A percentile compares a stretch with the other conserved stretches of the same genome.
Conservation (phyloP, 2,888 invertebrate genomes). For the Catonia carolina region DNA sequence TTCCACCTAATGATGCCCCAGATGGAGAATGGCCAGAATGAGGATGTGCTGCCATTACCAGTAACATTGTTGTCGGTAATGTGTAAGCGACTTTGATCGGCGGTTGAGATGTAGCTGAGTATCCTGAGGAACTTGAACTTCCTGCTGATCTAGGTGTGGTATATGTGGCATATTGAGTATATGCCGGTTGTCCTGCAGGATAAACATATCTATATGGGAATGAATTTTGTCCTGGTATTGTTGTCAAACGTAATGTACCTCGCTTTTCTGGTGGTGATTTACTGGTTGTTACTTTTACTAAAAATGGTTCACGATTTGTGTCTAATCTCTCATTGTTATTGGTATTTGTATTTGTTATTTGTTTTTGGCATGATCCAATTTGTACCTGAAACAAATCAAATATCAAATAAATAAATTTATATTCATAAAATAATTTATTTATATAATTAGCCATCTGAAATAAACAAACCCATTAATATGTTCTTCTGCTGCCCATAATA, state of each 20-base stretch:
- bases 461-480: too few species aligned
- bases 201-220: slow-evolving; percentile 7
- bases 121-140: not conserved
- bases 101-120: not conserved
- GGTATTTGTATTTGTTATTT: too few species aligned
- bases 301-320: too few species aligned
- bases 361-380: too few species aligned
- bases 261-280: not conserved
- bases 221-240: slow-evolving; percentile 4
- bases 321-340: too few species aligned
- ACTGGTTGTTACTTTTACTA: too few species aligned
- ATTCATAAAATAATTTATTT: too few species aligned
- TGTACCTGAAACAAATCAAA: too few species aligned
- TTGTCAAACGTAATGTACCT: slow-evolving; percentile 1
- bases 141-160: not conserved
- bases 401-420: too few species aligned
- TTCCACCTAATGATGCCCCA: not conserved
- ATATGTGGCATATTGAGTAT: not conserved
- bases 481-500: too few species aligned
- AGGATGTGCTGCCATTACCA: not conserved
- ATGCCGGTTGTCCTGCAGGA: slow-evolving; percentile 1
- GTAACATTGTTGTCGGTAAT: not conserved
- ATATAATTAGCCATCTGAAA: too few species aligned
- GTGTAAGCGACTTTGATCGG: too few species aligned
- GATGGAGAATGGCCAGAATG: not conserved